Evolutionary conservation across 2,888 invertebrate species (phyloP).

Genomic region (Lasiommata megera): DNA sequence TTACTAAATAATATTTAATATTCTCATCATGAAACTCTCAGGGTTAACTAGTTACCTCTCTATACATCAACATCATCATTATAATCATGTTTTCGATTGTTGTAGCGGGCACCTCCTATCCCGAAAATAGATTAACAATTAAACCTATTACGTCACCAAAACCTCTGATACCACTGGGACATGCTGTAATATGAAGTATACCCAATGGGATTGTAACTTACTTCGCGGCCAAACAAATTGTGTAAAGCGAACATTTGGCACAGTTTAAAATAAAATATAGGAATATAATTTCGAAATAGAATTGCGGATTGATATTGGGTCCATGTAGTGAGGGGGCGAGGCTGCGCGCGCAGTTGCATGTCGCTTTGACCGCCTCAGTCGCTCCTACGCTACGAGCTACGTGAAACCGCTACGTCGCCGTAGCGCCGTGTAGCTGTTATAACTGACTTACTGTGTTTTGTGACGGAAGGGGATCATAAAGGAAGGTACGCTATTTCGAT

Average conservation of each 20-base stretch:
- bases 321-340: conserved; percentile 69
- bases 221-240: no score
- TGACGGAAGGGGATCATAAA: conserved; percentile 33
- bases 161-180: background rate
- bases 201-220: no score
- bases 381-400: conserved; percentile 59
- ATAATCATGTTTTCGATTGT: background rate
- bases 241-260: conserved; percentile 13
- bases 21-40: no score
- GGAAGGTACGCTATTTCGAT: conserved; percentile 26
- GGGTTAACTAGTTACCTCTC: no score
- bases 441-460: conserved; percentile 35
- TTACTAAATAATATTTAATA: no score
- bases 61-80: no score
- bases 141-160: background rate
- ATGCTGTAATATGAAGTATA: no score
- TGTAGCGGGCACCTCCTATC: background rate
- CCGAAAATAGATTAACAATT: background rate
- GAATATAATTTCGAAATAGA: conserved; percentile 61
- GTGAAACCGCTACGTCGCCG: conserved; percentile 63
- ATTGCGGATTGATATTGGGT: conserved; percentile 74
- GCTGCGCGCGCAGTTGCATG: conserved; percentile 73
- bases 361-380: conserved; percentile 67
- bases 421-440: conserved; percentile 51
- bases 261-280: conserved; percentile 51